A percentile compares a stretch with the other conserved stretches of the same genome.
phyloP scores from a whole-genome alignment of 2,113 vertebrate species.

The cattle (Bos taurus) region ARS-UCD2.0 NC_037344.1:46401501-46402000 shows the following conservation, averaged over 20 bases:
- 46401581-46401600: background rate
- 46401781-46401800: background rate
- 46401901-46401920: background rate
- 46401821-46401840: background rate
- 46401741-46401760: background rate
- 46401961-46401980: background rate
- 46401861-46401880: background rate
- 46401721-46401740: background rate
- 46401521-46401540: background rate
- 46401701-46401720: background rate
- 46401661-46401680: background rate
- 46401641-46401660: background rate
- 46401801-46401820: too few relatives aligned
- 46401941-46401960: background rate
- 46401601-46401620: background rate
- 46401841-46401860: background rate
- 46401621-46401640: background rate
- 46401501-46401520: background rate
- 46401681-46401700: background rate
- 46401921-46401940: fast-evolving
- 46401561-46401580: background rate
- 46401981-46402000: background rate
- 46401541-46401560: background rate
- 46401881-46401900: background rate
- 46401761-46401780: background rate